Evolutionary conservation across 2,888 invertebrate genomes (phyloP).

Genomic region (Steinernema carpocapsae): DNA sequence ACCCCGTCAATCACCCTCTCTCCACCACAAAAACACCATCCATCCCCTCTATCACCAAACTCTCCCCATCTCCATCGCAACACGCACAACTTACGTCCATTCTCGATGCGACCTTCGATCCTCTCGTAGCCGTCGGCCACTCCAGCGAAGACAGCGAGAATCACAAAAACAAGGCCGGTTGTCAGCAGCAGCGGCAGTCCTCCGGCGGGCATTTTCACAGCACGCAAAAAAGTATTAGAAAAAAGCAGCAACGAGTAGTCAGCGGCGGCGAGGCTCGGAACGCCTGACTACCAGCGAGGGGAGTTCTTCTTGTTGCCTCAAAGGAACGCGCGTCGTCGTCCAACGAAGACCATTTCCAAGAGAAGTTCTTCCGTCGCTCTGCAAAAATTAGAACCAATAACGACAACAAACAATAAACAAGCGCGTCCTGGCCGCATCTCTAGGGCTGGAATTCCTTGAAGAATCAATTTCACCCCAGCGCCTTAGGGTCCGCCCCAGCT

Average conservation of each 20-base stretch:
- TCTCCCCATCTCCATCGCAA: too few relatives aligned
- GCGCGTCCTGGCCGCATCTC: neutral
- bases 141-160: neutral
- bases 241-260: neutral
- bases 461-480: constrained; percentile 14
- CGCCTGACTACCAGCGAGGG: constrained; percentile 8
- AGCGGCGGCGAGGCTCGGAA: neutral
- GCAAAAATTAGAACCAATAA: constrained; percentile 9
- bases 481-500: neutral
- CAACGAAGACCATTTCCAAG: constrained; percentile 3
- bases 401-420: constrained; percentile 4
- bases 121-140: neutral
- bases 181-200: too few relatives aligned
- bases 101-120: neutral
- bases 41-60: too few relatives aligned
- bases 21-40: too few relatives aligned
- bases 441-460: too few relatives aligned
- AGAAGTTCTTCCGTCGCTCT: neutral
- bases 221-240: neutral
- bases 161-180: neutral
- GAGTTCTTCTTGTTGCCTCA: constrained; percentile 1
- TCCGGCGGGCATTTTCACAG: neutral
- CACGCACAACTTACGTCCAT: too few relatives aligned
- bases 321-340: neutral
- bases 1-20: too few relatives aligned